Percentiles rank a stretch among this genome's conserved stretches.
These are phyloP conservation scores for Drosophila koepferae DNA, from an alignment of 2,888 invertebrate species.

Conservation along the genomic window DNA sequence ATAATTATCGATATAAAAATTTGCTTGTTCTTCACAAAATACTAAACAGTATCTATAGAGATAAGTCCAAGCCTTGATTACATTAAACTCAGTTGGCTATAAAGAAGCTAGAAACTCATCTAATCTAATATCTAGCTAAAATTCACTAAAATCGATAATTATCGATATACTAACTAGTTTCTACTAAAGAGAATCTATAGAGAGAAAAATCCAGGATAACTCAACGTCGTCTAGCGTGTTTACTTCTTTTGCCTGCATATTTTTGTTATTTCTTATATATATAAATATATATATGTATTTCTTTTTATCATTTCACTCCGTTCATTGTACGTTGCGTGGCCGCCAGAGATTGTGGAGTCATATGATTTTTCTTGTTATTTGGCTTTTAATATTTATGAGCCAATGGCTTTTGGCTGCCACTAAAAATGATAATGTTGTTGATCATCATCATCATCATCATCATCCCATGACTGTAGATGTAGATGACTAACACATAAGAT, in stretches of 20 bases:
- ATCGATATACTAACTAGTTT: no score
- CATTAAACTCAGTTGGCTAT: neutral
- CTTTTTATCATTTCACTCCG: slow-evolving; percentile 17
- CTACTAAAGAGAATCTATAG: no score
- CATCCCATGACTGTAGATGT: neutral
- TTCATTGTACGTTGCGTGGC: slow-evolving; percentile 29
- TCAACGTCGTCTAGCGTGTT: neutral
- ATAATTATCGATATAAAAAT: neutral
- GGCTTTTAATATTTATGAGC: slow-evolving; percentile 57
- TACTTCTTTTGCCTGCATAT: neutral
- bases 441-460: neutral
- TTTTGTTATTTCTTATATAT: neutral
- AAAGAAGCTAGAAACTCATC: neutral
- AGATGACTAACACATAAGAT: slow-evolving; percentile 41
- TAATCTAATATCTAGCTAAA: neutral
- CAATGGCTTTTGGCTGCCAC: slow-evolving; percentile 30
- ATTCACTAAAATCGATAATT: neutral
- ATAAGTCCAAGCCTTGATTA: no score
- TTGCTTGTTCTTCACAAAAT: neutral
- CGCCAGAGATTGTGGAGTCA: slow-evolving; percentile 39
- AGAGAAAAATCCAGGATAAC: neutral
- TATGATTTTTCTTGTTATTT: slow-evolving; percentile 48
- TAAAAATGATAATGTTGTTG: slow-evolving; percentile 24
- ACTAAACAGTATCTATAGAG: no score
- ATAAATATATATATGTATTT: neutral